Evolutionary conservation across 1,140 invertebrate genomes (phyloP).

Genomic region (Cardiocondyla obscurior): DNA sequence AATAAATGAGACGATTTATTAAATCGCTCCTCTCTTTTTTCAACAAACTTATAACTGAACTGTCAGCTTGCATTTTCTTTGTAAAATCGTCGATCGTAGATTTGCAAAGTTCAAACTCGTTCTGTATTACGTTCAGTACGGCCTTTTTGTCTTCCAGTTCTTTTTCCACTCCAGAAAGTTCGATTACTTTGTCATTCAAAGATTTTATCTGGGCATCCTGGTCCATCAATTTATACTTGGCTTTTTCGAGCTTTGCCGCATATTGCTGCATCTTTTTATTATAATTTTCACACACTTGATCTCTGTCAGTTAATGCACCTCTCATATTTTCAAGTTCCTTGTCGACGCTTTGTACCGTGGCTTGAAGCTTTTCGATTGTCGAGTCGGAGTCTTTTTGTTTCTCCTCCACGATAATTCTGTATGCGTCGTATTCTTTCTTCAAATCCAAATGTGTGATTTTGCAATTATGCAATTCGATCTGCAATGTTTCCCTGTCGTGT

Average conservation of each 20-base stretch:
- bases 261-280: constrained; percentile 70
- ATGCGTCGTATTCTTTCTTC: constrained; percentile 58
- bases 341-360: constrained; percentile 60
- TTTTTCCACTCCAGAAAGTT: constrained; percentile 57
- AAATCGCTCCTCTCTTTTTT: constrained; percentile 70
- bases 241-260: constrained; percentile 58
- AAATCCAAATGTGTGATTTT: constrained; percentile 72
- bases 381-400: constrained; percentile 50
- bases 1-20: constrained; percentile 66
- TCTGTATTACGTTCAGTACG: constrained; percentile 64
- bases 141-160: constrained; percentile 70
- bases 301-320: constrained; percentile 60
- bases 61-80: constrained; percentile 55
- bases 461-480: constrained; percentile 82
- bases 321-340: constrained; percentile 71
- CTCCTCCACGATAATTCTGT: constrained; percentile 58
- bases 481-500: constrained; percentile 83
- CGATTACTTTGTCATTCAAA: constrained; percentile 57
- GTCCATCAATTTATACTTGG: constrained; percentile 61
- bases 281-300: constrained; percentile 67
- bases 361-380: constrained; percentile 67
- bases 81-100: constrained; percentile 67
- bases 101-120: constrained; percentile 68
- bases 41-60: constrained; percentile 56
- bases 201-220: constrained; percentile 63